Percentiles rank a stretch among this genome's conserved stretches.
Conservation (phyloP, 2,113 vertebrate genomes). For the Apodemus speciosus region DNA sequence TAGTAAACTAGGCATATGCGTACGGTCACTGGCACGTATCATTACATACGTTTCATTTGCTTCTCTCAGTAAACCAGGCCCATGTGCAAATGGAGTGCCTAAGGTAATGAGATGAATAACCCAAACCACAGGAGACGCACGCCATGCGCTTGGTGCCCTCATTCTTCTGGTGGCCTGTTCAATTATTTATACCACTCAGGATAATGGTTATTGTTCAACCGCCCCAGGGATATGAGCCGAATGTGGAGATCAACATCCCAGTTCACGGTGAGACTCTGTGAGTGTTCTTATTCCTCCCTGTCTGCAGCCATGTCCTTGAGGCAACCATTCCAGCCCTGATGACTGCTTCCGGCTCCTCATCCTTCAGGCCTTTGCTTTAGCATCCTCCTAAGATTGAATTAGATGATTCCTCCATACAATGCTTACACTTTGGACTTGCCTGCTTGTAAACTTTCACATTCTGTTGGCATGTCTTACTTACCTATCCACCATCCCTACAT, state of each 20-base stretch:
- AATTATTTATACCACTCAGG: slow-evolving; percentile 47
- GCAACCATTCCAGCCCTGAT: background rate
- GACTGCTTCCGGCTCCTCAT: background rate
- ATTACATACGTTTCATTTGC: slow-evolving; percentile 6
- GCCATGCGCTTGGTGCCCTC: background rate
- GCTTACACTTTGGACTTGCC: background rate
- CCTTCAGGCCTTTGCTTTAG: background rate
- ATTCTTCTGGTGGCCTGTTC: slow-evolving; percentile 5
- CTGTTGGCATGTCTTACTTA: background rate
- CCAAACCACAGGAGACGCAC: background rate
- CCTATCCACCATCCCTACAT: background rate
- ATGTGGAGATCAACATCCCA: background rate
- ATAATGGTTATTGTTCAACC: background rate
- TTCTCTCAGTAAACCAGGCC: background rate
- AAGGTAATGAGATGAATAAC: background rate
- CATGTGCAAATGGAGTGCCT: background rate
- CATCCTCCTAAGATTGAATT: background rate
- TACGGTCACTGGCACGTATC: too few relatives aligned
- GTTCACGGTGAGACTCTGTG: background rate
- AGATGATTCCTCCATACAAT: background rate
- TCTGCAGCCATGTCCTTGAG: background rate
- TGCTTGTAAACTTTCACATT: background rate
- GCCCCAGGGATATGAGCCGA: slow-evolving; percentile 35
- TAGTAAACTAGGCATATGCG: background rate
- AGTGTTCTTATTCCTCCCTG: background rate